Percentiles rank a stretch among this genome's conserved stretches.
These are phyloP conservation scores for Puffinus mauretanicus DNA, from an alignment of 2,113 vertebrate genomes.

Conservation along the genomic window DNA sequence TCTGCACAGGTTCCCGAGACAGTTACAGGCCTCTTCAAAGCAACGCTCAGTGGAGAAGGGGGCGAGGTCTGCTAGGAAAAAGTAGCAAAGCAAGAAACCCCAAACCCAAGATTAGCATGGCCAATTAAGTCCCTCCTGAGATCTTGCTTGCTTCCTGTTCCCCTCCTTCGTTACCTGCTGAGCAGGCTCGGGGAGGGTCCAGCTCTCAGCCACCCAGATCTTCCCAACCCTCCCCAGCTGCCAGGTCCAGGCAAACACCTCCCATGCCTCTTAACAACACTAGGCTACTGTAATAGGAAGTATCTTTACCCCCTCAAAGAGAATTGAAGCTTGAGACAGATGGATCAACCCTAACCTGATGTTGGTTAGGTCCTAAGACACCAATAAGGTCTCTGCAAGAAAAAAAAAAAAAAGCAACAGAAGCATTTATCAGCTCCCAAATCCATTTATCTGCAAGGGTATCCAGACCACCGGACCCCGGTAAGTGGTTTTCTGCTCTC, in stretches of 20 bases:
- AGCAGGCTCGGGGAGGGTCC: constrained; percentile 15
- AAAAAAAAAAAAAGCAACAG: not conserved
- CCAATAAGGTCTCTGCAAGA: not conserved
- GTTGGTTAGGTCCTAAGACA: not conserved
- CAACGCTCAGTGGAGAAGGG: accelerated
- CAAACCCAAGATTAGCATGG: constrained; percentile 25
- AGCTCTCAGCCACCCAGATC: not conserved
- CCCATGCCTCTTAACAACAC: not conserved
- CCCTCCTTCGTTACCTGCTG: constrained; percentile 7
- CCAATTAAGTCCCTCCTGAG: not conserved
- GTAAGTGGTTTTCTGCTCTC: not conserved
- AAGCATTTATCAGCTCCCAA: not conserved
- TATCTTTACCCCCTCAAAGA: not conserved
- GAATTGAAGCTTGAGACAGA: not conserved
- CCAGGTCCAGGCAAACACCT: not conserved
- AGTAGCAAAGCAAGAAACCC: constrained; percentile 54
- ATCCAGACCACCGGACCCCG: not conserved
- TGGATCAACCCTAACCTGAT: not conserved
- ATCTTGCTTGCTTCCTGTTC: constrained; percentile 37
- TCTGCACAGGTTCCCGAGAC: not conserved
- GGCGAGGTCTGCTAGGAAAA: not conserved
- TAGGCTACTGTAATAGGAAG: not conserved
- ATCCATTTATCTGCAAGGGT: not conserved
- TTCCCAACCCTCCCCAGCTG: not conserved
- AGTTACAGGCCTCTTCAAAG: constrained; percentile 14